These are phyloP conservation scores for Petromus typicus DNA, from an alignment of 2,113 vertebrate genomes.

Conservation along the genomic window DNA sequence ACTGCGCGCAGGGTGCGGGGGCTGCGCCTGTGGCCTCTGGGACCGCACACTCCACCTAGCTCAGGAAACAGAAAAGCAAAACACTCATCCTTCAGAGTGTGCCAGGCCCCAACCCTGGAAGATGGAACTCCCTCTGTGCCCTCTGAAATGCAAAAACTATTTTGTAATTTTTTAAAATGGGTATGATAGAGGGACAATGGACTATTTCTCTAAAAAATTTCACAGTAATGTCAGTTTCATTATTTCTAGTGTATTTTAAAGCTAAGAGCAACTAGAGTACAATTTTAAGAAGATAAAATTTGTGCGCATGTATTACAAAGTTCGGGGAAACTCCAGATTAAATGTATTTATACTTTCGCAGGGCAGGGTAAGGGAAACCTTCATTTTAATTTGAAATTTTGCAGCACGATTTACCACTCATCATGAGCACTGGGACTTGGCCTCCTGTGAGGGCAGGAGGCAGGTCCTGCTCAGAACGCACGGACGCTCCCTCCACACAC, in stretches of 20 bases:
- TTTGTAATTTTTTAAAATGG: background rate
- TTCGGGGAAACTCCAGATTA: background rate
- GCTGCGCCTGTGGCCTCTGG: background rate
- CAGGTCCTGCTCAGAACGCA: constrained; percentile 32
- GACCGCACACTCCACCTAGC: background rate
- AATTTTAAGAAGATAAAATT: constrained; percentile 33
- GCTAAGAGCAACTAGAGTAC: background rate
- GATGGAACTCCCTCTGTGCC: accelerated
- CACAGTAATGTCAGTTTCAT: background rate
- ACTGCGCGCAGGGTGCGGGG: too few species aligned
- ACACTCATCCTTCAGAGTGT: background rate
- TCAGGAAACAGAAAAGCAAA: background rate
- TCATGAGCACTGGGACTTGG: background rate
- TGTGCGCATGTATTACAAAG: background rate
- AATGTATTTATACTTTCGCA: background rate
- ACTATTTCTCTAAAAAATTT: background rate
- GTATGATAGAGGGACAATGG: background rate
- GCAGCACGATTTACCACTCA: background rate
- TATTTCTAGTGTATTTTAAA: constrained; percentile 53
- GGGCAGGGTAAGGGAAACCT: background rate
- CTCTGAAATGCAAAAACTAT: background rate
- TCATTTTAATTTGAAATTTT: constrained; percentile 36
- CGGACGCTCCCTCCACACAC: background rate
- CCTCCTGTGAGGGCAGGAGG: background rate
- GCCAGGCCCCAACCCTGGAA: background rate